Conservation (phyloP, 2,888 invertebrate species). For the Aradus depressus region DNA sequence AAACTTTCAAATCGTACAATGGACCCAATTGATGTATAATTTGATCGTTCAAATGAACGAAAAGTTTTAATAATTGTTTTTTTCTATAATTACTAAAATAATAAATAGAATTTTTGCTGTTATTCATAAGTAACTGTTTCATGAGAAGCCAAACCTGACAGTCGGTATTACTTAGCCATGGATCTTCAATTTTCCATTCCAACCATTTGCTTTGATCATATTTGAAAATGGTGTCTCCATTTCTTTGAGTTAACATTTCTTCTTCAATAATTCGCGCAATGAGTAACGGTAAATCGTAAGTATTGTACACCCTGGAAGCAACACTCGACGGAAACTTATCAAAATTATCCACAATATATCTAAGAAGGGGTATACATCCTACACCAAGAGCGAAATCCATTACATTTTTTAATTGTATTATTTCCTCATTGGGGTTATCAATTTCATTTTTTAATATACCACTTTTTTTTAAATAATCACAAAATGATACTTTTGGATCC, state of each 20-base stretch:
- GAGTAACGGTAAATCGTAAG: constrained; percentile 70
- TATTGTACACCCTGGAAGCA: constrained; percentile 57
- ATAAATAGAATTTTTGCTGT: constrained; percentile 14
- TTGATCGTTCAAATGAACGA: constrained; percentile 19
- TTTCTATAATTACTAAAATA: constrained; percentile 20
- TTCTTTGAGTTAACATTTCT: constrained; percentile 61
- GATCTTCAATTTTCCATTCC: constrained; percentile 22
- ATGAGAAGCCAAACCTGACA: constrained; percentile 26
- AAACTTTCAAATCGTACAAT: constrained; percentile 25
- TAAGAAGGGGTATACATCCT: constrained; percentile 66
- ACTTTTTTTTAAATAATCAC: too few relatives aligned
- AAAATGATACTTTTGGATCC: not conserved
- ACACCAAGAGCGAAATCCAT: constrained; percentile 69
- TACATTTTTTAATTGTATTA: constrained; percentile 53
- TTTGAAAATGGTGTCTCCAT: constrained; percentile 40
- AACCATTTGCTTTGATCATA: constrained; percentile 24
- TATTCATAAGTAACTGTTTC: constrained; percentile 21
- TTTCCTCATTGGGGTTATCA: constrained; percentile 40
- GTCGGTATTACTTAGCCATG: constrained; percentile 22
- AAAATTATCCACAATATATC: constrained; percentile 52
- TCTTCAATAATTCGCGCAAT: constrained; percentile 59
- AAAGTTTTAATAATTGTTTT: constrained; percentile 20
- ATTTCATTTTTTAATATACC: not conserved
- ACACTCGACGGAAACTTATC: constrained; percentile 54
- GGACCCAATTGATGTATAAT: constrained; percentile 25